Evolutionary conservation across 2,797 vertebrate genomes (phyloP), one percentile per base, ranked within the genome.

Genomic region (Phalanger gymnotis): DNA sequence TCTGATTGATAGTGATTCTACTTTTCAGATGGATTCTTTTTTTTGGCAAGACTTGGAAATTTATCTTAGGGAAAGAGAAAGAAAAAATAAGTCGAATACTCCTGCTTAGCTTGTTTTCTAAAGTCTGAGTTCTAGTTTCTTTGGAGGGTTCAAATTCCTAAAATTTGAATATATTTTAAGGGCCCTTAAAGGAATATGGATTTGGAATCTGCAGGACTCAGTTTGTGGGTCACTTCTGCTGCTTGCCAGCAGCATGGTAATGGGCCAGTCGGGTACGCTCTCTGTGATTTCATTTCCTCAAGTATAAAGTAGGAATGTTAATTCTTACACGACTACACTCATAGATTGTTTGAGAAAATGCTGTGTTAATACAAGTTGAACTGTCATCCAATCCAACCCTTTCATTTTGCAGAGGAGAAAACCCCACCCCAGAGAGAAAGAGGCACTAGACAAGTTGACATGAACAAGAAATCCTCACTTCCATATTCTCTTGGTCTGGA

Each of bases 31-130:
- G 61, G 61, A 66, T 66, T n/a, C 19, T 58, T 58, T 51, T 91
- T 96, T 95, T 95, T 94, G 97, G 97, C 93, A 93, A 1, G 96
- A 95, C 92, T 58, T 98, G 97, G 97, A 97, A 94, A 93, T 94
- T 96, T 97, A 97, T 97, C 97, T 97, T 98, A 94, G 90, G 97
- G 97, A 98, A 97, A 73, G 93, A 96, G 91, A 95, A 93, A 56
- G 34, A 96, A 91, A 97, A 97, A 96, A 98, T 52, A 19, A 90
- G 57, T 0, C 27, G 27, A 0, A 14, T 34, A 54, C 91, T 16
- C 5, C 90, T 55, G 31, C 53, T 56, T 94, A 47, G 66, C 96
- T 93, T 0, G 28, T 52, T 34, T 11, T 91, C 25, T 25, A 47
- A 5, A 91, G 31, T 90, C 96, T 28, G 54, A 93, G n/a, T n/a